A percentile compares a stretch with the other conserved stretches of the same genome.
phyloP scores from a whole-genome alignment of 2,797 vertebrate genomes.

The Acomys russatus region DNA sequence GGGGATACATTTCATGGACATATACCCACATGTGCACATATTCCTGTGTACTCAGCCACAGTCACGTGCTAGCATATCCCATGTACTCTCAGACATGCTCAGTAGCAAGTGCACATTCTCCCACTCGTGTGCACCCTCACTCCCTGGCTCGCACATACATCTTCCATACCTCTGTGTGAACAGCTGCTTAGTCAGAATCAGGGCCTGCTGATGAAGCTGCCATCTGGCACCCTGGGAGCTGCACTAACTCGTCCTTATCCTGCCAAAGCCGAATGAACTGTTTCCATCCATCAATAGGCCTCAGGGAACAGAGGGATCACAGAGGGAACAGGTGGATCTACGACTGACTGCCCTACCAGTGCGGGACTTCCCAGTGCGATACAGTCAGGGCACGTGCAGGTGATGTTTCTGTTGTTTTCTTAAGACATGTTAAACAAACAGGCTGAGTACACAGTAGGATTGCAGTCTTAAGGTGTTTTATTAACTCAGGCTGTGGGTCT shows the following conservation, averaged over 20 bases:
- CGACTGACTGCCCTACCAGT: not conserved
- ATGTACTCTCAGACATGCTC: constrained; percentile 8
- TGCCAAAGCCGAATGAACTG: not conserved
- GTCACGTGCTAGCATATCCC: not conserved
- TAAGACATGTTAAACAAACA: not conserved
- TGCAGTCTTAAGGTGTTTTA: not conserved
- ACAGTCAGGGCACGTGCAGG: not conserved
- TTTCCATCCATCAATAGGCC: not conserved
- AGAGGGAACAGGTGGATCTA: not conserved
- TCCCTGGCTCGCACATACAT: not conserved
- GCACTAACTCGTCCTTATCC: constrained; percentile 60
- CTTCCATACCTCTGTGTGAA: not conserved
- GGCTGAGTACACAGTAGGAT: not conserved
- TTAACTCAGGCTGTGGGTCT: not conserved
- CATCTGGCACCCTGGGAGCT: constrained; percentile 45
- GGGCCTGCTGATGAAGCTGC: constrained; percentile 56
- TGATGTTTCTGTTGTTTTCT: not conserved
- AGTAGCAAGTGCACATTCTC: constrained; percentile 38
- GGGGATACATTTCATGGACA: not conserved
- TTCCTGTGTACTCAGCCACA: not conserved
- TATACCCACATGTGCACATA: not conserved
- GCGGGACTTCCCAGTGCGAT: not conserved
- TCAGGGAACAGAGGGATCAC: not conserved
- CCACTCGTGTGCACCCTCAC: not conserved
- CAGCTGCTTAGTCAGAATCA: constrained; percentile 72